Evolutionary conservation across 2,888 invertebrate genomes (phyloP).

Genomic region (Drosophila flavopinicola): DNA sequence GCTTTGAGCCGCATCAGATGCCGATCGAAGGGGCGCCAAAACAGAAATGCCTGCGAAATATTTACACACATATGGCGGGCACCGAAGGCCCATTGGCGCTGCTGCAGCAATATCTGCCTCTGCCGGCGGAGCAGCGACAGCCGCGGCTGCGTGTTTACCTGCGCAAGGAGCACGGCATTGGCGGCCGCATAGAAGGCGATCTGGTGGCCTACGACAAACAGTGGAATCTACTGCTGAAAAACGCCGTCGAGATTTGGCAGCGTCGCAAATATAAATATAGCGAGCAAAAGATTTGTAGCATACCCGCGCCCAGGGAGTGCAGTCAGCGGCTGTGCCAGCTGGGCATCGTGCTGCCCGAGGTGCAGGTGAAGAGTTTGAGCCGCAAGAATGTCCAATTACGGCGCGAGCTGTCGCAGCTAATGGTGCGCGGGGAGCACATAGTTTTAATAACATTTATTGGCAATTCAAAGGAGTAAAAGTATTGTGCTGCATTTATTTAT

Average conservation of each 20-base stretch:
- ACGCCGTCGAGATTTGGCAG: conserved; percentile 93
- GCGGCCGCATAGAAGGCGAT: conserved; percentile 92
- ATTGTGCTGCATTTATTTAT: conserved; percentile 13
- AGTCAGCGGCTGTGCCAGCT: conserved; percentile 84
- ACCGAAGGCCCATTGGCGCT: conserved; percentile 88
- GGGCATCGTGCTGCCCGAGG: conserved; percentile 85
- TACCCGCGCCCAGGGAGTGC: conserved; percentile 81
- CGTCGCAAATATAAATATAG: conserved; percentile 85
- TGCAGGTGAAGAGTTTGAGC: conserved; percentile 86
- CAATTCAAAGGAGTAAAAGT: conserved; percentile 27
- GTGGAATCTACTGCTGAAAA: conserved; percentile 94
- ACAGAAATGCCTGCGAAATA: conserved; percentile 82
- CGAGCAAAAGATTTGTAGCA: conserved; percentile 71
- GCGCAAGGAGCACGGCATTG: conserved; percentile 88
- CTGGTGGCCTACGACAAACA: conserved; percentile 96
- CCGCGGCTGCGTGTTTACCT: conserved; percentile 85
- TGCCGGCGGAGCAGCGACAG: conserved; percentile 22
- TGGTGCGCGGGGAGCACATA: conserved; percentile 92
- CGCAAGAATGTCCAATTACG: conserved; percentile 88
- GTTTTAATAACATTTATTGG: conserved; percentile 85
- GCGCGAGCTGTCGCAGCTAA: conserved; percentile 88
- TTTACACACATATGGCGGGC: conserved; percentile 83
- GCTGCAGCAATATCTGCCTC: conserved; percentile 86
- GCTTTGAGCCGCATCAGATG: conserved; percentile 86
- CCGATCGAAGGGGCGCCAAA: conserved; percentile 30